phyloP scores from a whole-genome alignment of 2,888 invertebrate genomes.

The Thyatira batis region DNA sequence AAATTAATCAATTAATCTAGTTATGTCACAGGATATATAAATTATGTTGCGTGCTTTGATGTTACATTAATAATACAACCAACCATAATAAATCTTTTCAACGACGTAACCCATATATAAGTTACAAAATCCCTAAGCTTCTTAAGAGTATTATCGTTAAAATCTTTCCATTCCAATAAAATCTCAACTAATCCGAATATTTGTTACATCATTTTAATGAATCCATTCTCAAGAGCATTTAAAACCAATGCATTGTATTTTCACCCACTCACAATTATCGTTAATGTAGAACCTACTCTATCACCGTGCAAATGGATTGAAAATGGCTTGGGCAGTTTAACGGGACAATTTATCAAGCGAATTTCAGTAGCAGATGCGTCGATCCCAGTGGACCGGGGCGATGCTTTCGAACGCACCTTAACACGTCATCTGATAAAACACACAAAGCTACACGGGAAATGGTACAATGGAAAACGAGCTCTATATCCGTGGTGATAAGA shows the following conservation, averaged over 20 bases:
- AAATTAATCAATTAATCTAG: too few species aligned
- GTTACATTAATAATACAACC: too few species aligned
- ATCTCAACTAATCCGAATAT: not conserved
- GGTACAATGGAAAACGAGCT: not conserved
- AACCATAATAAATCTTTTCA: not conserved
- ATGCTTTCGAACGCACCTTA: constrained; percentile 30
- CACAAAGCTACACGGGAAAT: constrained; percentile 1
- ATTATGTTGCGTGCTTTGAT: too few species aligned
- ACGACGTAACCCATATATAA: too few species aligned
- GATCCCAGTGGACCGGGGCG: constrained; percentile 36
- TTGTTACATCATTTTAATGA: not conserved
- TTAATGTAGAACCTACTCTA: not conserved
- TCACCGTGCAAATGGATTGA: not conserved
- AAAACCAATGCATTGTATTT: not conserved
- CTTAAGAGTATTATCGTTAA: too few species aligned
- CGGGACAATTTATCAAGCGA: constrained; percentile 20
- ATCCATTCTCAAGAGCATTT: not conserved
- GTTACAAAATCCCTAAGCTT: too few species aligned
- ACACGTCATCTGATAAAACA: constrained; percentile 27
- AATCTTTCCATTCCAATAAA: too few species aligned
- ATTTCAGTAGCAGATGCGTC: constrained; percentile 54
- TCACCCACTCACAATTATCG: not conserved
- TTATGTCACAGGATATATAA: too few species aligned
- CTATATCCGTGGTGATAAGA: not conserved
- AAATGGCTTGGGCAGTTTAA: not conserved